Percentiles rank a stretch among this genome's conserved stretches.
phyloP scores from a whole-genome alignment of 2,797 vertebrate species.

The Myotis vivesi region DNA sequence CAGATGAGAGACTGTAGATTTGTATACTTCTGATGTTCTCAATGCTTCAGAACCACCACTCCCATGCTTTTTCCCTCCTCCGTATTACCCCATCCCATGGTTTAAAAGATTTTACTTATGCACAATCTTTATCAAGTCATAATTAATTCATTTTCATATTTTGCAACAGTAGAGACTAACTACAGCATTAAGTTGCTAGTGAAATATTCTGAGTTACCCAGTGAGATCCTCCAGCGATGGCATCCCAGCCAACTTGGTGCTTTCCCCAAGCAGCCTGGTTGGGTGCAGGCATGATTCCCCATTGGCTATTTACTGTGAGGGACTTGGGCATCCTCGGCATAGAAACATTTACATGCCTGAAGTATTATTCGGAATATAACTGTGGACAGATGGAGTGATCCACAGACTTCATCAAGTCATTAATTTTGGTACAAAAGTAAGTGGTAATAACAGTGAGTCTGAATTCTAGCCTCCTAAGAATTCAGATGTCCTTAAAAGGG shows the following conservation, averaged over 20 bases:
- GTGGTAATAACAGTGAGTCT: not conserved
- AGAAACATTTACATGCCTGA: not conserved
- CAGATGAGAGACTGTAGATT: not conserved
- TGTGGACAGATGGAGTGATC: not conserved
- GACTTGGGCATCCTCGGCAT: not conserved
- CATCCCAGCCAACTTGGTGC: not conserved
- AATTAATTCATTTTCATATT: not conserved
- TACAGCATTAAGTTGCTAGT: not conserved
- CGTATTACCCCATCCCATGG: not conserved
- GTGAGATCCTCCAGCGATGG: not conserved
- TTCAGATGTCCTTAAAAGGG: not conserved
- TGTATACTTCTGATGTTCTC: not conserved
- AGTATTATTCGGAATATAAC: not conserved
- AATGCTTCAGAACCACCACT: not conserved
- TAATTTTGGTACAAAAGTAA: slow-evolving; percentile 21
- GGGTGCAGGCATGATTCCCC: not conserved
- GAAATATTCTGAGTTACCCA: not conserved
- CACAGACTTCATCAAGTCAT: not conserved
- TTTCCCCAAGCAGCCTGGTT: not conserved
- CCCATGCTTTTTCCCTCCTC: not conserved
- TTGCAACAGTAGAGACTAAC: not conserved
- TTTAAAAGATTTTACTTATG: not conserved
- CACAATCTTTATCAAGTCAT: not conserved
- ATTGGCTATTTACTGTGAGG: not conserved
- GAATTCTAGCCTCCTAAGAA: not conserved